Evolutionary conservation across 2,797 vertebrate genomes (phyloP).

Genomic region (Paguma larvata): DNA sequence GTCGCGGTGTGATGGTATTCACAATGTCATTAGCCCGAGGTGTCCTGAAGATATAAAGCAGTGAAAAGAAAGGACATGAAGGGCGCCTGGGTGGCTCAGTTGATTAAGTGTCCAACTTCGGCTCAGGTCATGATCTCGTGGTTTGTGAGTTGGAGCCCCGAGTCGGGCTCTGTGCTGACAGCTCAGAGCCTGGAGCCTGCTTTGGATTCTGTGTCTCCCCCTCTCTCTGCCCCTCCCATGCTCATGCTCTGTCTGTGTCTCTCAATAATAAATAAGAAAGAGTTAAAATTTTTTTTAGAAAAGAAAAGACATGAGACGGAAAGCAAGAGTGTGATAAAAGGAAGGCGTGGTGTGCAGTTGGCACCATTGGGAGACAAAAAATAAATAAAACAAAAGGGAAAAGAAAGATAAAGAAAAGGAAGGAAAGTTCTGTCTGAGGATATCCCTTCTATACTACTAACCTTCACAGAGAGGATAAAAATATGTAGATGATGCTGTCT

Average conservation of each 20-base stretch:
- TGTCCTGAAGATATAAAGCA: not conserved
- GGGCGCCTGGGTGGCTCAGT: too few relatives aligned
- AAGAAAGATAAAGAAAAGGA: not conserved
- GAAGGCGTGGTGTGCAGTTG: not conserved
- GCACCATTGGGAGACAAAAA: not conserved
- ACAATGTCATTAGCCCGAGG: not conserved
- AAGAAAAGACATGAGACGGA: not conserved
- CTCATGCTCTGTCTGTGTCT: too few relatives aligned
- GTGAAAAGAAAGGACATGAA: not conserved
- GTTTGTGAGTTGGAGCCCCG: too few relatives aligned
- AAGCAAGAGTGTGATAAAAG: not conserved
- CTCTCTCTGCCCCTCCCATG: too few relatives aligned
- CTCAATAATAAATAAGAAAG: too few relatives aligned
- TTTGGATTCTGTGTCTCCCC: too few relatives aligned
- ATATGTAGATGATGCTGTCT: not conserved
- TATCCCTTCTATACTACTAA: not conserved
- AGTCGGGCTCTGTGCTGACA: too few relatives aligned
- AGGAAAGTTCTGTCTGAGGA: not conserved
- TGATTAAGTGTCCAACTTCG: too few relatives aligned
- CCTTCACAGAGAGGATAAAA: not conserved
- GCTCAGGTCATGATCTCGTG: too few relatives aligned
- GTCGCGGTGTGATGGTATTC: not conserved
- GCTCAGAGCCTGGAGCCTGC: too few relatives aligned
- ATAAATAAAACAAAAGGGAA: not conserved
- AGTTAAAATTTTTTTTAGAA: not conserved